phyloP scores from a whole-genome alignment of 2,113 vertebrate species.

The Cyprinus carpio region DNA sequence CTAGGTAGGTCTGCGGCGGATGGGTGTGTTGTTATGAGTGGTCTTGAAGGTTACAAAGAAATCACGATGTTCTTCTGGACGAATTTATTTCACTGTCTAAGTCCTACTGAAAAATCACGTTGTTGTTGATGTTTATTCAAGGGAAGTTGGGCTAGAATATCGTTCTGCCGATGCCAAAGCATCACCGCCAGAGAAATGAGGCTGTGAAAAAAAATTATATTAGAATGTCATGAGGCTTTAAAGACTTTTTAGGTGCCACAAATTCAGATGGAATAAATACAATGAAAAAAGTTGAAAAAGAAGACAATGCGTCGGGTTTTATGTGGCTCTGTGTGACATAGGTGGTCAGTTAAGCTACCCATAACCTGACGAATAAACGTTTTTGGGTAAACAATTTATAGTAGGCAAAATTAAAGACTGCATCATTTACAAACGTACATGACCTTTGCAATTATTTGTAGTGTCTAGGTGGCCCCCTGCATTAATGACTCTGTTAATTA shows the following conservation, averaged over 20 bases:
- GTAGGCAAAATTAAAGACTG: neutral
- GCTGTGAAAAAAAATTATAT: slow-evolving; percentile 43
- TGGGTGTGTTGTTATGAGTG: neutral
- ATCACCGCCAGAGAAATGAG: slow-evolving; percentile 25
- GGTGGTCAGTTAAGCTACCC: neutral
- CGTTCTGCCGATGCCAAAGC: neutral
- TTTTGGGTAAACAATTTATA: neutral
- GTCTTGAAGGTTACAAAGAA: slow-evolving; percentile 19
- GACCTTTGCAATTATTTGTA: neutral
- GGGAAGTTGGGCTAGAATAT: slow-evolving; percentile 6
- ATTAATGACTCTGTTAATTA: neutral
- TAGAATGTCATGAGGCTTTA: neutral
- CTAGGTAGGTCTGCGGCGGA: slow-evolving; percentile 1
- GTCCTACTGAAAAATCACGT: slow-evolving; percentile 47
- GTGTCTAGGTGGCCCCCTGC: too few species aligned
- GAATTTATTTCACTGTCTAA: slow-evolving; percentile 30
- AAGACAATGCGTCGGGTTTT: neutral
- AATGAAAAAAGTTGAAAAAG: neutral
- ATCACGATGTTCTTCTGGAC: slow-evolving; percentile 40
- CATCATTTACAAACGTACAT: neutral
- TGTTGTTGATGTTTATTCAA: slow-evolving; percentile 28
- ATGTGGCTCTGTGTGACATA: neutral
- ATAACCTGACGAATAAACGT: neutral
- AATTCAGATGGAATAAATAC: neutral
- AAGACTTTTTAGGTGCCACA: neutral